Base-by-base conservation (phyloP, 2,113 vertebrate genomes). In the Choloepus hoffmanni region DNA sequence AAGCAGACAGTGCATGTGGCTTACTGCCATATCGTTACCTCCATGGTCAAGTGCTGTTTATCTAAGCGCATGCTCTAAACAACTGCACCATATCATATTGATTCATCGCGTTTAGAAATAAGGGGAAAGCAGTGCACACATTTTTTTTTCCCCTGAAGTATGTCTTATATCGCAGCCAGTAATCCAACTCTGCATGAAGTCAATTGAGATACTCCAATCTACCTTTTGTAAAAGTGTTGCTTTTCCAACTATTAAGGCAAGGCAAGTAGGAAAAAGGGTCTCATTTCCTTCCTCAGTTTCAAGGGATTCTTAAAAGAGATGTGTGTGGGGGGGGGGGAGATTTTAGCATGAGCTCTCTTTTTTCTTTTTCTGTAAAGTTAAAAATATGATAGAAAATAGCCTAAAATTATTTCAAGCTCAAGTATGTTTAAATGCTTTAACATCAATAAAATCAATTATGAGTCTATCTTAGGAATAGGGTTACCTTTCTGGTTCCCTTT, bases 221-320 rank as follows among this genome's bases (percentile, higher is more conserved):
- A 23, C 65, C n/a, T 84, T 95, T 95, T 62, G 24, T 48, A n/a
- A 95, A 94, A 72, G 40, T 70, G 36, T 84, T 53, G n/a, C 63
- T 84, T 96, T 93, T 74, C 45, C 33, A 79, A 43, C 55, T 43
- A 45, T 50, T 18, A 74, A 83, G 58, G 67, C 62, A 68, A 79
- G 58, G 73, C 36, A 14, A 76, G 55, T 76, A 77, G 77, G 9
- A 53, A 67, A 74, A 90, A 63, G 9, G 16, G n/a, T 67, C 70
- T 76, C 58, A 67, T 86, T 93, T 93, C 85, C 58, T 94, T 93
- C 58, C 86, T 92, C 76, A 62, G 23, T 85, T 88, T 85, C 48
- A 68, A 36, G 6, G 7, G 76, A 33, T 76, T 73, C 8, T 90
- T 82, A 4, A n/a, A 95, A 96, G 83, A 91, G 30, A 78, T 28